Evolutionary conservation across 2,113 vertebrate species (phyloP).

Genomic region (Meles meles): DNA sequence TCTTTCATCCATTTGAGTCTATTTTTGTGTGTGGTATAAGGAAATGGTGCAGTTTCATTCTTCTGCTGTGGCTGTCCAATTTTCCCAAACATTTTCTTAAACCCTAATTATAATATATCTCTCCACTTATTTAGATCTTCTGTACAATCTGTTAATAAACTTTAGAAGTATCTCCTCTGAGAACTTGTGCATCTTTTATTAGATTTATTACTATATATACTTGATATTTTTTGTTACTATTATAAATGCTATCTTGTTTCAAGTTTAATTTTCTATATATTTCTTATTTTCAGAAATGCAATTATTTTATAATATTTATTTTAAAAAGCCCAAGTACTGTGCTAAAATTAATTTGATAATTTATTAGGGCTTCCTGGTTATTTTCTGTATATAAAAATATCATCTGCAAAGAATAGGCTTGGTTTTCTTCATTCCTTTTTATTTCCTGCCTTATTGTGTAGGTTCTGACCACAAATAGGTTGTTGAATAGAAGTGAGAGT

Average conservation of each 20-base stretch:
- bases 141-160: background rate
- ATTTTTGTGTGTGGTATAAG: too few species aligned
- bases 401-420: background rate
- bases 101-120: background rate
- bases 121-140: background rate
- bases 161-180: background rate
- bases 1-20: too few species aligned
- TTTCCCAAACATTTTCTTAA: too few species aligned
- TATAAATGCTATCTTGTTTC: background rate
- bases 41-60: too few species aligned
- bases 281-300: slow-evolving; percentile 1
- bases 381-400: background rate
- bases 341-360: background rate
- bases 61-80: too few species aligned
- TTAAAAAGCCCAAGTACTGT: background rate
- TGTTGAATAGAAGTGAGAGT: background rate
- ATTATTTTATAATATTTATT: background rate
- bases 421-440: background rate
- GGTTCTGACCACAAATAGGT: background rate
- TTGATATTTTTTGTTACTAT: background rate
- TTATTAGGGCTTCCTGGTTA: background rate
- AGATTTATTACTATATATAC: background rate
- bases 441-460: background rate
- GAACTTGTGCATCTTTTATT: background rate
- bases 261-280: background rate